A percentile compares a stretch with the other conserved stretches of the same genome.
These are phyloP conservation scores for Anoncus sp. DNA, from an alignment of 2,888 invertebrate species.

Conservation along the genomic window DNA sequence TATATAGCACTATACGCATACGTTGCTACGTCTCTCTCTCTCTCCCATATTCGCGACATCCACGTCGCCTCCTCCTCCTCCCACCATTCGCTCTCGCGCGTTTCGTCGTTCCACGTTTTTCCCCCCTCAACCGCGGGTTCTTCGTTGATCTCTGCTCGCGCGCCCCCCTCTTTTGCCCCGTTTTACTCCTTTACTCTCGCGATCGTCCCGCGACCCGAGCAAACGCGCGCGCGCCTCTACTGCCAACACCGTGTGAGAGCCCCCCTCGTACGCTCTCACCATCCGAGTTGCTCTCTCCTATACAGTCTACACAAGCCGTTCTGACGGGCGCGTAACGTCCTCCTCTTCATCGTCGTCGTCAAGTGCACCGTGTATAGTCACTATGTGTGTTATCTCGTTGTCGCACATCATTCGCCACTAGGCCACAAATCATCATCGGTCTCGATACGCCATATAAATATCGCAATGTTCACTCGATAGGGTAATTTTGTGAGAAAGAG, in stretches of 20 bases:
- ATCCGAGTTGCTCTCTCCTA: slow-evolving; percentile 56
- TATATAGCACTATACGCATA: background rate
- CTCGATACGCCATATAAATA: background rate
- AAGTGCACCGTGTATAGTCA: slow-evolving; percentile 9
- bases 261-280: slow-evolving; percentile 41
- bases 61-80: slow-evolving; percentile 79
- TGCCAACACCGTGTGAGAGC: slow-evolving; percentile 53
- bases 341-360: slow-evolving; percentile 48
- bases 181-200: slow-evolving; percentile 59
- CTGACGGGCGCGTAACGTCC: slow-evolving; percentile 57
- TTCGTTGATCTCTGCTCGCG: slow-evolving; percentile 52
- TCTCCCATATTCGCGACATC: slow-evolving; percentile 34
- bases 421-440: background rate
- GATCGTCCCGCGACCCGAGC: slow-evolving; percentile 52
- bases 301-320: slow-evolving; percentile 70
- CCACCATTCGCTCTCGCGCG: slow-evolving; percentile 58
- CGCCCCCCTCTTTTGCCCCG: slow-evolving; percentile 51
- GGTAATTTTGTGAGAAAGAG: background rate
- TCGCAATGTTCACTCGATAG: background rate
- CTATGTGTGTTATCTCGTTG: slow-evolving; percentile 14
- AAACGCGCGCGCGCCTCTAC: slow-evolving; percentile 63
- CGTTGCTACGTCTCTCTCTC: slow-evolving; percentile 29
- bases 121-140: slow-evolving; percentile 62
- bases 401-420: slow-evolving; percentile 43
- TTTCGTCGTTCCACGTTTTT: slow-evolving; percentile 60